Evolutionary conservation across 1,140 invertebrate species (phyloP).

Genomic region (Carposina sasakii): DNA sequence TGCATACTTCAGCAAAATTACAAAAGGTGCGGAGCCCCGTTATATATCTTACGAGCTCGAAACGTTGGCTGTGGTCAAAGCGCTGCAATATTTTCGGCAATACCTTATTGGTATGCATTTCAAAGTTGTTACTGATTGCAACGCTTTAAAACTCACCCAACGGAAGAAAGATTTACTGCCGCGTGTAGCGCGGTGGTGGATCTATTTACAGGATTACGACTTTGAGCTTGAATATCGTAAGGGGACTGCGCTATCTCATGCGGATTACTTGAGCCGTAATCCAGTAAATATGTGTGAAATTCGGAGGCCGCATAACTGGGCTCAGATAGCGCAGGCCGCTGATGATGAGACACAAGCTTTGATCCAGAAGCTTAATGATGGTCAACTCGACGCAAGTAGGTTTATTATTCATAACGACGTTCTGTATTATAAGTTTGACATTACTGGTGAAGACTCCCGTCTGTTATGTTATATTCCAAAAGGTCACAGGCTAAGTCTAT

Average conservation of each 20-base stretch:
- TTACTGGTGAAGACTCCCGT: conserved; percentile 7
- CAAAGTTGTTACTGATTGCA: too few species aligned
- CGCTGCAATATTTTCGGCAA: too few species aligned
- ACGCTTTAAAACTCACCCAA: too few species aligned
- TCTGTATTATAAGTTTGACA: conserved; percentile 9
- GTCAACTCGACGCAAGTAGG: background rate
- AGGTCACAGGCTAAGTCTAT: conserved; percentile 15
- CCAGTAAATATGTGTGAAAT: conserved; percentile 9
- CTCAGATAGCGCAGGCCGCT: conserved; percentile 11
- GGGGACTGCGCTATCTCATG: conserved; percentile 27
- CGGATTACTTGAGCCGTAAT: conserved; percentile 37
- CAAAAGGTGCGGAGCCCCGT: background rate
- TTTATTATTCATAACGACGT: conserved; percentile 11
- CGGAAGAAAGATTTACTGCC: too few species aligned
- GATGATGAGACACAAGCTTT: conserved; percentile 12
- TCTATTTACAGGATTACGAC: too few species aligned
- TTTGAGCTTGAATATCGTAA: too few species aligned
- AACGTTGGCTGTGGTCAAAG: conserved; percentile 1
- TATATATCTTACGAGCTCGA: conserved; percentile 13
- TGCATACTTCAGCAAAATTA: too few species aligned
- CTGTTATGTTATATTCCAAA: conserved; percentile 13
- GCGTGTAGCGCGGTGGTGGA: too few species aligned
- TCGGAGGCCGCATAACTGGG: conserved; percentile 10
- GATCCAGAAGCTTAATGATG: conserved; percentile 1
- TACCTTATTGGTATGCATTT: too few species aligned